Evolutionary conservation across 2,888 invertebrate genomes (phyloP).

Genomic region (Ectemnius continuus): DNA sequence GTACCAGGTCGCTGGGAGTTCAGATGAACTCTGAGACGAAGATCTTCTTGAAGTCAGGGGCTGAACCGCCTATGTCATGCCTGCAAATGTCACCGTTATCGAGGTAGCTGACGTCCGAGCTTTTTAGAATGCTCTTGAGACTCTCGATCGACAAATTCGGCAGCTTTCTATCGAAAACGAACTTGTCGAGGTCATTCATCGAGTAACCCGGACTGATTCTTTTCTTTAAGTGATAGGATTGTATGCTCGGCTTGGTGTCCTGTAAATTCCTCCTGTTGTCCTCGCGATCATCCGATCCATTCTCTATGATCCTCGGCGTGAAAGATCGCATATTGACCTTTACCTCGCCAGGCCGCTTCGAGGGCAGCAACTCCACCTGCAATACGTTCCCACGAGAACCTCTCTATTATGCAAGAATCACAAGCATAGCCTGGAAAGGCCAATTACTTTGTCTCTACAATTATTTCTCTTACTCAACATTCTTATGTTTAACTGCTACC

Average conservation of each 20-base stretch:
- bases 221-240: constrained; percentile 70
- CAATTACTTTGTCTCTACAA: constrained; percentile 31
- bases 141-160: constrained; percentile 75
- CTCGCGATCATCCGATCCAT: constrained; percentile 41
- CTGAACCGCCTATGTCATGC: constrained; percentile 78
- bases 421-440: constrained; percentile 42
- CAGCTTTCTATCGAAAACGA: constrained; percentile 53
- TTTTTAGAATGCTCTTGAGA: constrained; percentile 73
- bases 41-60: constrained; percentile 80
- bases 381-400: constrained; percentile 59
- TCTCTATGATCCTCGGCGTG: constrained; percentile 73
- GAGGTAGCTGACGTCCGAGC: constrained; percentile 73
- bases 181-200: constrained; percentile 76
- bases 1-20: constrained; percentile 14
- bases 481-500: neutral
- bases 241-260: constrained; percentile 69
- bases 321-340: constrained; percentile 74
- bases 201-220: constrained; percentile 73
- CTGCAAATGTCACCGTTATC: constrained; percentile 76
- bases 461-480: constrained; percentile 8
- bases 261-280: constrained; percentile 33
- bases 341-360: constrained; percentile 64
- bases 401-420: constrained; percentile 45
- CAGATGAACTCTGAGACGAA: constrained; percentile 79
- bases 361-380: constrained; percentile 67